These are phyloP conservation scores for Taxidea taxus DNA, from an alignment of 2,113 vertebrate genomes.

Conservation along the genomic window DNA sequence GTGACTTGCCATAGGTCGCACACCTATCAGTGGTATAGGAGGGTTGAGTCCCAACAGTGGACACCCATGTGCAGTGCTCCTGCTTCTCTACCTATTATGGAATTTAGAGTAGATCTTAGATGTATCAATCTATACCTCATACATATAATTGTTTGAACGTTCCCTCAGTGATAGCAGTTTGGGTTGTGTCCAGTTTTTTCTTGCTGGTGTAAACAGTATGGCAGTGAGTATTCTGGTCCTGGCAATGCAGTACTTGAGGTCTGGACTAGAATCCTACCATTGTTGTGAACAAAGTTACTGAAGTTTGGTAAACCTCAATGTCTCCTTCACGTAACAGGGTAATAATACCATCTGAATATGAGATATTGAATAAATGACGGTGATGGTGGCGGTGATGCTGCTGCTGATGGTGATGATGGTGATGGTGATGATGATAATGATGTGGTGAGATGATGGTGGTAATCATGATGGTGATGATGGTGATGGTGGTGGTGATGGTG, in stretches of 20 bases:
- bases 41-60: not conserved
- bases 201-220: not conserved
- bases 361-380: not conserved
- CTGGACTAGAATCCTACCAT: not conserved
- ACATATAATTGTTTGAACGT: not conserved
- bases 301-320: not conserved
- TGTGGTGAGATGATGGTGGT: too few species aligned
- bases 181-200: not conserved
- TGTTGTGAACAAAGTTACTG: not conserved
- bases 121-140: not conserved
- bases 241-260: not conserved
- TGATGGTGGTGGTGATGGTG: too few species aligned
- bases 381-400: too few species aligned
- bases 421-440: rapidly evolving
- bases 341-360: not conserved
- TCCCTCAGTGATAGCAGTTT: too few species aligned
- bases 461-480: too few species aligned
- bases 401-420: not conserved
- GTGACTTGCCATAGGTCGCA: too few species aligned
- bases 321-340: not conserved
- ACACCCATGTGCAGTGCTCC: not conserved
- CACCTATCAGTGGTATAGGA: not conserved
- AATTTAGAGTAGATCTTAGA: not conserved
- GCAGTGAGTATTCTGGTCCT: not conserved
- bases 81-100: not conserved